Conservation (phyloP, 2,113 vertebrate genomes). For the Rattus norvegicus region GRCr8 NC_086022.1:97380501-97381000, state of each 20-base stretch:
- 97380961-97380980: not conserved
- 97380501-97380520: not conserved
- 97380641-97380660: constrained; percentile 1
- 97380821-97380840: not conserved
- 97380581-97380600: no score
- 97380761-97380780: constrained; percentile 4
- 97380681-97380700: not conserved
- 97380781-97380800: not conserved
- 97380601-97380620: not conserved
- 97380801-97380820: not conserved
- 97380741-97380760: constrained; percentile 14
- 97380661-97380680: constrained; percentile 26
- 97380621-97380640: not conserved
- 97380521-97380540: not conserved
- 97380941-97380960: not conserved
- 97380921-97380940: not conserved
- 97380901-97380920: not conserved
- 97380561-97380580: no score
- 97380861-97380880: not conserved
- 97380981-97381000: not conserved
- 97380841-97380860: constrained; percentile 1
- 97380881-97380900: not conserved
- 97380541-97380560: not conserved
- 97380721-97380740: constrained; percentile 34
- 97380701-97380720: constrained; percentile 7